A percentile compares a stretch with the other conserved stretches of the same genome.
phyloP scores from a whole-genome alignment of 2,113 vertebrate species.

The Acanthochromis polyacanthus region DNA sequence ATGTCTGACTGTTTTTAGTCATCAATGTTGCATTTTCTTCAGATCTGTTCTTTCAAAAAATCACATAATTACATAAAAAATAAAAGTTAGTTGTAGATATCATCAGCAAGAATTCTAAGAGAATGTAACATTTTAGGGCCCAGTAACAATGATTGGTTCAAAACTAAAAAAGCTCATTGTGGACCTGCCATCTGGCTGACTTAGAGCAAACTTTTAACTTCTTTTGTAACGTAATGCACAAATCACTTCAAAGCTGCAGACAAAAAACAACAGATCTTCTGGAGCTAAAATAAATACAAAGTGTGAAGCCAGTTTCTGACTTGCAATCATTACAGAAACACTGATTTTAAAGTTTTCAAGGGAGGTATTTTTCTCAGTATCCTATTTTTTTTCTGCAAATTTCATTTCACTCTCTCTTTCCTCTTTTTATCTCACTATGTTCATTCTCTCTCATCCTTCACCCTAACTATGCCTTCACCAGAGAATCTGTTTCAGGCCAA shows the following conservation, averaged over 20 bases:
- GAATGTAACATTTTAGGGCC: neutral
- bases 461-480: constrained; percentile 49
- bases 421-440: constrained; percentile 13
- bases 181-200: neutral
- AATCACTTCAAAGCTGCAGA: neutral
- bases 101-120: neutral
- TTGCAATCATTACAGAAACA: constrained; percentile 7
- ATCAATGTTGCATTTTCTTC: neutral
- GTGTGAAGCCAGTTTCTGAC: neutral
- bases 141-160: neutral
- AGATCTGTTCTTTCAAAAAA: neutral
- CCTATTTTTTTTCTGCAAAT: neutral
- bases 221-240: neutral
- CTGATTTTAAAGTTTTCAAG: constrained; percentile 1
- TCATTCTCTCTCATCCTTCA: constrained; percentile 44
- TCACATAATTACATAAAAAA: neutral
- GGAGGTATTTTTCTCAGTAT: neutral
- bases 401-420: neutral
- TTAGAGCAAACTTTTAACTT: neutral
- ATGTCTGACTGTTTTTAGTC: too few species aligned
- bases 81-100: neutral
- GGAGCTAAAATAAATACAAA: neutral
- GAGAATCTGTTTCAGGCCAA: constrained; percentile 51
- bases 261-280: neutral
- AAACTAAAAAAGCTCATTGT: neutral